These are phyloP conservation scores for Cirrhinus molitorella DNA, from an alignment of 2,797 vertebrate species.

Conservation along the genomic window DNA sequence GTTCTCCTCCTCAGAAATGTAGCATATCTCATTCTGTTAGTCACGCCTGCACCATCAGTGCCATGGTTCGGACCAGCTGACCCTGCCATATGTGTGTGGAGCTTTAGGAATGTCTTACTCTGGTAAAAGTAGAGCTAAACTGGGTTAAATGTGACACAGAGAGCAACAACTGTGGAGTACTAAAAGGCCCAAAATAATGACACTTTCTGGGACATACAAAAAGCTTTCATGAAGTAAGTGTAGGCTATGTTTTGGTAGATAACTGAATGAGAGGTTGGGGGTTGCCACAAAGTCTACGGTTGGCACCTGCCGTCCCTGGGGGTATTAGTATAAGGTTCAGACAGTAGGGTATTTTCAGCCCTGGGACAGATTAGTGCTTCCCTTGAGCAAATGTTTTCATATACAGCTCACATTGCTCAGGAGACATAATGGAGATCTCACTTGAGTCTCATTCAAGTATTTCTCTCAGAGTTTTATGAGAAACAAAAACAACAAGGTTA, in stretches of 20 bases:
- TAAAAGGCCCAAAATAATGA: neutral
- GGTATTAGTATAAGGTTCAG: conserved; percentile 19
- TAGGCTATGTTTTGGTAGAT: neutral
- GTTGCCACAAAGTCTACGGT: neutral
- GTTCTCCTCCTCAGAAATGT: conserved; percentile 35
- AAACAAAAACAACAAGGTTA: neutral
- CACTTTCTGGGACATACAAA: neutral
- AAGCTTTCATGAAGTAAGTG: neutral
- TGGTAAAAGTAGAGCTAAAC: conserved; percentile 36
- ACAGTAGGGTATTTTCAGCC: conserved; percentile 49
- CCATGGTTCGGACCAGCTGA: conserved; percentile 15
- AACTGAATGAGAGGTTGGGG: neutral
- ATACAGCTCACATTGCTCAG: conserved; percentile 28
- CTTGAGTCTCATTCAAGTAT: neutral
- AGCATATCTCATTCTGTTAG: conserved; percentile 45
- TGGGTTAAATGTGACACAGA: conserved; percentile 42
- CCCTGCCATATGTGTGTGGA: conserved; percentile 42
- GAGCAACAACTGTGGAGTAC: conserved; percentile 22
- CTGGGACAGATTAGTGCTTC: conserved; percentile 50
- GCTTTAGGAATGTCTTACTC: conserved; percentile 42
- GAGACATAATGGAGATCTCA: conserved; percentile 15
- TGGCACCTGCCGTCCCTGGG: conserved; percentile 37
- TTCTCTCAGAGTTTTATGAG: neutral
- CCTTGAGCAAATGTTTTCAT: conserved; percentile 44
- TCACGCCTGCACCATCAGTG: conserved; percentile 15